Percentiles rank a stretch among this genome's conserved stretches.
Evolutionary conservation across 1,140 invertebrate species (phyloP).

Genomic region (Drusus annulatus): DNA sequence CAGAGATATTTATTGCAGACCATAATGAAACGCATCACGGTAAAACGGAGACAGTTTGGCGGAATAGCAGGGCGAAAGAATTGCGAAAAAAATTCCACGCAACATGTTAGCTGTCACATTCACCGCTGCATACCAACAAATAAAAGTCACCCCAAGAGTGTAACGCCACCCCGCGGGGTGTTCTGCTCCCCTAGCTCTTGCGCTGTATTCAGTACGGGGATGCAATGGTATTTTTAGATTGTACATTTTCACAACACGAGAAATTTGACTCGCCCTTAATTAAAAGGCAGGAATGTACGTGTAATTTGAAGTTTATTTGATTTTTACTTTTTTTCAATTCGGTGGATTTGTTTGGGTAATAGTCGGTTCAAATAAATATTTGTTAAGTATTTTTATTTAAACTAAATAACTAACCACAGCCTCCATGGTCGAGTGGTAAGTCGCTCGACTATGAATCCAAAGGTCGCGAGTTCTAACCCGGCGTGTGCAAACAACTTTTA

Average conservation of each 20-base stretch:
- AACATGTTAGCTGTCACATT: slow-evolving; percentile 40
- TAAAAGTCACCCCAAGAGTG: slow-evolving; percentile 36
- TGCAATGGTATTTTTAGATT: slow-evolving; percentile 23
- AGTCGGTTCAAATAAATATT: no score
- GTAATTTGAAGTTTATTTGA: slow-evolving; percentile 21
- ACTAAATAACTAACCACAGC: no score
- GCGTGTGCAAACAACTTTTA: no score
- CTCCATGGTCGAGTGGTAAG: no score
- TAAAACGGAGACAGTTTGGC: slow-evolving; percentile 7
- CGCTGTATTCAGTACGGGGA: neutral
- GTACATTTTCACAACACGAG: slow-evolving; percentile 5
- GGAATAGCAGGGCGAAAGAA: neutral
- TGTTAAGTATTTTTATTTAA: no score
- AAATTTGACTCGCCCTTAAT: slow-evolving; percentile 39
- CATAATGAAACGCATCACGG: slow-evolving; percentile 23
- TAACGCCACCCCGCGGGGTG: neutral
- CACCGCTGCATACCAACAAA: slow-evolving; percentile 37
- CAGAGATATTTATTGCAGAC: slow-evolving; percentile 3
- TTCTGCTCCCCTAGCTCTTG: slow-evolving; percentile 1
- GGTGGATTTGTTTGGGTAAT: no score
- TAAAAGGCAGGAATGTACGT: slow-evolving; percentile 24
- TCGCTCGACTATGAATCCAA: no score
- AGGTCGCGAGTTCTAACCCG: no score
- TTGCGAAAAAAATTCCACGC: slow-evolving; percentile 26
- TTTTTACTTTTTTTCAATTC: slow-evolving; percentile 16